phyloP scores from a whole-genome alignment of 2,113 vertebrate species.

The Hippocampus guttulatus region DNA sequence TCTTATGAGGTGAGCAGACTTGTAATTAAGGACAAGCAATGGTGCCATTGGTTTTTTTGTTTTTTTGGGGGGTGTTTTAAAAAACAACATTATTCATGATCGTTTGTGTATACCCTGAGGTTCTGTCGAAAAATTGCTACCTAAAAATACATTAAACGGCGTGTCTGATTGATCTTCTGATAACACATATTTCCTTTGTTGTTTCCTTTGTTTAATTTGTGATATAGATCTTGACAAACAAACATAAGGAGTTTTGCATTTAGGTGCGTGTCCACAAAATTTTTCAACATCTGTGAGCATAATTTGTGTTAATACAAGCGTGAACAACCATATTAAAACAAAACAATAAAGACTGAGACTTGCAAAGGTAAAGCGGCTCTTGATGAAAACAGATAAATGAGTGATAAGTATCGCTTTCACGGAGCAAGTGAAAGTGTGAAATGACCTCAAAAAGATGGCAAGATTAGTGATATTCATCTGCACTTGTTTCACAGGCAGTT shows the following conservation, averaged over 20 bases:
- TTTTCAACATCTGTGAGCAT: slow-evolving; percentile 2
- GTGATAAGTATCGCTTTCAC: slow-evolving; percentile 50
- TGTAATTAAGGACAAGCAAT: neutral
- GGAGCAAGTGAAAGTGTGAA: slow-evolving; percentile 27
- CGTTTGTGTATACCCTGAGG: neutral
- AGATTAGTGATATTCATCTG: slow-evolving; percentile 56
- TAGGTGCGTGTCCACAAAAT: slow-evolving; percentile 9
- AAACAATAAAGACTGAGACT: slow-evolving; percentile 36
- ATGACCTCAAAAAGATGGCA: slow-evolving; percentile 53
- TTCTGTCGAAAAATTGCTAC: neutral
- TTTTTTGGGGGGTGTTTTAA: neutral
- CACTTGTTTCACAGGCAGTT: slow-evolving; percentile 43
- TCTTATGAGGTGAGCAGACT: neutral
- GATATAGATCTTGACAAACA: slow-evolving; percentile 12
- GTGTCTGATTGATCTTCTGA: neutral
- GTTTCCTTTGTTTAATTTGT: slow-evolving; percentile 6
- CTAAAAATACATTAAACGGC: neutral
- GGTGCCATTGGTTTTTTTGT: neutral
- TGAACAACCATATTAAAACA: slow-evolving; percentile 20
- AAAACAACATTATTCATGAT: neutral
- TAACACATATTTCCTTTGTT: slow-evolving; percentile 13
- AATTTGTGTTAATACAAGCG: slow-evolving; percentile 5
- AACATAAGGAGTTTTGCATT: slow-evolving; percentile 10
- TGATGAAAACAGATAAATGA: slow-evolving; percentile 60
- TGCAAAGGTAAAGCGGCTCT: slow-evolving; percentile 24